Percentiles rank a stretch among this genome's conserved stretches.
These are phyloP conservation scores for Scaptodrosophila latifasciaeformis DNA, from an alignment of 2,888 invertebrate species.

Conservation along the genomic window DNA sequence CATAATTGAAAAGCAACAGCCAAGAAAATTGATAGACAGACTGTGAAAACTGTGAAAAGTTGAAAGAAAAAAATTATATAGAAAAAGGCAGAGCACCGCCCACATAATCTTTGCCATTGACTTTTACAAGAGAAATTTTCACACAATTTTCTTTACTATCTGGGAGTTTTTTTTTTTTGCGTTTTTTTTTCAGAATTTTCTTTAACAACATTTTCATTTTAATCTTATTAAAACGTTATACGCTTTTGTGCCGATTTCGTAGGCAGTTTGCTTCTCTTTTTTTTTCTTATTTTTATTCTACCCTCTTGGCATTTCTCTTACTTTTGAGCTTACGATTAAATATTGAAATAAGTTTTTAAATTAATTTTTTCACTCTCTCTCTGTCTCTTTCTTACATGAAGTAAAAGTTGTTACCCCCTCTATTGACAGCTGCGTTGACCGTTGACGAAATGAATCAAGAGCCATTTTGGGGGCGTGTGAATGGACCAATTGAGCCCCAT, in stretches of 20 bases:
- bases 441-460: constrained; percentile 40
- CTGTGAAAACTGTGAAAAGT: neutral
- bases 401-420: constrained; percentile 48
- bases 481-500: constrained; percentile 59
- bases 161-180: constrained; percentile 1
- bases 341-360: constrained; percentile 68
- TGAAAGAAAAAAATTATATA: neutral
- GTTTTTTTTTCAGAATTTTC: constrained; percentile 32
- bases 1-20: too few relatives aligned
- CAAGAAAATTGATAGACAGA: too few relatives aligned
- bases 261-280: too few relatives aligned
- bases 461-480: constrained; percentile 46
- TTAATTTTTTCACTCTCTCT: constrained; percentile 55
- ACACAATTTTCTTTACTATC: constrained; percentile 14
- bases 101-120: neutral
- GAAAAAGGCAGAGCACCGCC: neutral
- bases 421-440: constrained; percentile 7
- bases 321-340: too few relatives aligned
- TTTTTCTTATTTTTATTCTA: too few relatives aligned
- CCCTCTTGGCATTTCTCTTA: too few relatives aligned
- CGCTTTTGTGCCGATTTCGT: constrained; percentile 31
- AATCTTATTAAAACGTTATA: constrained; percentile 67
- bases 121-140: constrained; percentile 24
- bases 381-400: neutral
- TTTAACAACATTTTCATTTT: constrained; percentile 67